Percentiles rank a stretch among this genome's conserved stretches.
phyloP scores from a whole-genome alignment of 2,113 vertebrate species.

The human (Homo sapiens) region DNA sequence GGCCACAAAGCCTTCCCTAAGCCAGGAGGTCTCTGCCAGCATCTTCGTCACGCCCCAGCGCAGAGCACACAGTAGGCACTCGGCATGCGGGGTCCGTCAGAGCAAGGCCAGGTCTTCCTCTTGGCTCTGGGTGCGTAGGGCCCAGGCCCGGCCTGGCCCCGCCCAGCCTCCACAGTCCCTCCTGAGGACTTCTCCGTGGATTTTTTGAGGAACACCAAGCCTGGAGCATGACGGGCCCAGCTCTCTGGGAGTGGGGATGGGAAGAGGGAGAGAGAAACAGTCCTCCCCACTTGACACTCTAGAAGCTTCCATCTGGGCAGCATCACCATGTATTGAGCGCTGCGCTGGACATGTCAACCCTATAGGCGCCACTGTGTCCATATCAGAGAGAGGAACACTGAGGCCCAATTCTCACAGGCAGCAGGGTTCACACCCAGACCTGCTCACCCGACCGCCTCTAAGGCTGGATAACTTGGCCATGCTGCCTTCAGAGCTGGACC shows the following conservation, averaged over 20 bases:
- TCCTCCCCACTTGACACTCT: not conserved
- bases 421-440: not conserved
- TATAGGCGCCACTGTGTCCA: fast-evolving
- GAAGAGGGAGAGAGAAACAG: not conserved
- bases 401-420: fast-evolving
- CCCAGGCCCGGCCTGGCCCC: fast-evolving
- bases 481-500: not conserved
- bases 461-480: not conserved
- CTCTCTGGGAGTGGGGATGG: not conserved
- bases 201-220: not conserved
- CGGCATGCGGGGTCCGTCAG: fast-evolving
- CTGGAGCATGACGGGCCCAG: fast-evolving
- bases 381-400: fast-evolving
- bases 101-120: not conserved
- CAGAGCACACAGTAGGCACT: fast-evolving
- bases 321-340: not conserved
- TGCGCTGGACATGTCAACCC: no score
- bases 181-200: not conserved
- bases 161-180: no score
- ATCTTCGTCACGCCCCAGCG: not conserved
- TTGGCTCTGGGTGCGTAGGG: no score
- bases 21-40: not conserved
- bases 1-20: not conserved
- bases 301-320: not conserved
- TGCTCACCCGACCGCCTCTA: no score